Evolutionary conservation across 1,140 invertebrate genomes (phyloP).

Genomic region (Eubasilissa regina): DNA sequence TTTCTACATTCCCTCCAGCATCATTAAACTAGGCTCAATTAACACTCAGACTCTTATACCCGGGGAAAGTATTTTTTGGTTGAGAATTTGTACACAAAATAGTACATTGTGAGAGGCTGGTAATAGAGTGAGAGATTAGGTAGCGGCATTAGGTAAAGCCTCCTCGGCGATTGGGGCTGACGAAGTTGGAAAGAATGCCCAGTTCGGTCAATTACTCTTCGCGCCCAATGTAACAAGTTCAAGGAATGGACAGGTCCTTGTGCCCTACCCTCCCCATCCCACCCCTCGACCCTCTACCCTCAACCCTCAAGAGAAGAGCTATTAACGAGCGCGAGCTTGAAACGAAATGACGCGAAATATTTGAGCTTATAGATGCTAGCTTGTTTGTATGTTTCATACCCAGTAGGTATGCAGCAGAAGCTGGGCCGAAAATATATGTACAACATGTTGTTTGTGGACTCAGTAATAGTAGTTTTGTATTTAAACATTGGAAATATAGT

Average conservation of each 20-base stretch:
- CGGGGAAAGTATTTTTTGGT: background rate
- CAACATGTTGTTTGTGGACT: no score
- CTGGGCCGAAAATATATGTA: no score
- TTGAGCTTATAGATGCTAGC: no score
- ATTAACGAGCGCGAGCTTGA: no score
- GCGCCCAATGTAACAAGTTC: background rate
- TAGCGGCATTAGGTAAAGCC: slow-evolving; percentile 12
- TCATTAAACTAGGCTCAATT: slow-evolving; percentile 29
- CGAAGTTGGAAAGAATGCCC: background rate
- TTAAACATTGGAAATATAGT: no score
- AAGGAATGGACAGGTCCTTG: background rate
- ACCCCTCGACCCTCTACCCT: no score
- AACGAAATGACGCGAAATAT: no score
- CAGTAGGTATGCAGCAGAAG: no score
- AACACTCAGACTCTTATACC: background rate
- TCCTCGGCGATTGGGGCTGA: background rate
- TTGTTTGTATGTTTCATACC: no score
- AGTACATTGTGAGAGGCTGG: background rate
- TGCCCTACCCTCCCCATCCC: no score
- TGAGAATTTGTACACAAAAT: background rate
- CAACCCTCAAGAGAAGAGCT: no score
- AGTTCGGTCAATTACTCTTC: slow-evolving; percentile 18
- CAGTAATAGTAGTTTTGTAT: no score
- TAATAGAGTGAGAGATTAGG: slow-evolving; percentile 23
- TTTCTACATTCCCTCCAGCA: background rate